Conservation (phyloP, 2,797 vertebrate species). For the Sebastes variabilis region DNA sequence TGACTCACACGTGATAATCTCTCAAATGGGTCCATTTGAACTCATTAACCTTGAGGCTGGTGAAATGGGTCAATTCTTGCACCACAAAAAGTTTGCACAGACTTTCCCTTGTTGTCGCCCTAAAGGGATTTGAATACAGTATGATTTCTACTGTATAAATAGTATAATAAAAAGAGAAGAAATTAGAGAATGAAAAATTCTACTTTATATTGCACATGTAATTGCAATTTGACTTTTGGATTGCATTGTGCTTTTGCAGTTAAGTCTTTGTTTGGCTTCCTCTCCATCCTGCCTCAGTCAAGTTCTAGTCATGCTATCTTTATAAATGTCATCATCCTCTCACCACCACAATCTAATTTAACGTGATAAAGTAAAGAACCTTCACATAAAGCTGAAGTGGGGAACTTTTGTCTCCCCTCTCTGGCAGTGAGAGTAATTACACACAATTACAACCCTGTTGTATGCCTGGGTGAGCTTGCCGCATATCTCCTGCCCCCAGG, state of each 20-base stretch:
- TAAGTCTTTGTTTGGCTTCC: background rate
- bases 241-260: background rate
- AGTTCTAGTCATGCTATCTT: background rate
- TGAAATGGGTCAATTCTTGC: conserved; percentile 64
- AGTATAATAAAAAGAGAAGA: background rate
- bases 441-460: background rate
- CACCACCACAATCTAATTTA: background rate
- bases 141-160: background rate
- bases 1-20: conserved; percentile 71
- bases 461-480: background rate
- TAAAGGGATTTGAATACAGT: background rate
- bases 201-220: background rate
- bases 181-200: background rate
- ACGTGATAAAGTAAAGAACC: background rate
- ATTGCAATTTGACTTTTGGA: background rate
- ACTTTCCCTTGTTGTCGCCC: conserved; percentile 12
- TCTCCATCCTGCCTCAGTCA: background rate
- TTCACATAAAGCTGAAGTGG: background rate
- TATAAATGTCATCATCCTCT: background rate
- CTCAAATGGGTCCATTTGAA: conserved; percentile 65
- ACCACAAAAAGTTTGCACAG: conserved; percentile 45
- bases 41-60: conserved; percentile 68
- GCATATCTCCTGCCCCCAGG: background rate
- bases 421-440: background rate
- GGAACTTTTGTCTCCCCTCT: background rate